Evolutionary conservation across 2,888 invertebrate genomes (phyloP).

Genomic region (Scaptomyza caliginosa): DNA sequence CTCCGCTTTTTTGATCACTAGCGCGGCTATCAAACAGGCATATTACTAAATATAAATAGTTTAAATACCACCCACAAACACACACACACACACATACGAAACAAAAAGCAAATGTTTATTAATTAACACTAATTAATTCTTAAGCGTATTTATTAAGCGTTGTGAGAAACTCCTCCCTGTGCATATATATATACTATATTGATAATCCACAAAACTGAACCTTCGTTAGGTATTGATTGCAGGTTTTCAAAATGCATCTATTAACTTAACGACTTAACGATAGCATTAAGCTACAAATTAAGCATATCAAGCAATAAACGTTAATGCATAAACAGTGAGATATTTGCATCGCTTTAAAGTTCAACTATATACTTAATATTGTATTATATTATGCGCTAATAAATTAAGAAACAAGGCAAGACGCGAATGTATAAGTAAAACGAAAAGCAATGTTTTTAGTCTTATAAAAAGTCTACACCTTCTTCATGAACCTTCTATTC

Average conservation of each 20-base stretch:
- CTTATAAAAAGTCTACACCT: background rate
- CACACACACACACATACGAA: no score
- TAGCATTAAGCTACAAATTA: slow-evolving; percentile 49
- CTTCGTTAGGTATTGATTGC: slow-evolving; percentile 23
- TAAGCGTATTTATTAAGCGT: slow-evolving; percentile 41
- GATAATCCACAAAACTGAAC: slow-evolving; percentile 16
- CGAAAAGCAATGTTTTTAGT: background rate
- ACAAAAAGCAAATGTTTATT: slow-evolving; percentile 13
- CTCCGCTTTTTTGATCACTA: slow-evolving; percentile 83
- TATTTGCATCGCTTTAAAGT: slow-evolving; percentile 30
- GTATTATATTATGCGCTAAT: slow-evolving; percentile 38
- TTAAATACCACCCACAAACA: background rate
- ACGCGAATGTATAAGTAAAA: slow-evolving; percentile 1
- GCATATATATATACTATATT: slow-evolving; percentile 21
- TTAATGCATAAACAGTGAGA: slow-evolving; percentile 12
- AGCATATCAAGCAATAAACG: slow-evolving; percentile 47
- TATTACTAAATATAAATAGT: slow-evolving; percentile 64
- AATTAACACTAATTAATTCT: slow-evolving; percentile 13
- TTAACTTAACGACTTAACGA: slow-evolving; percentile 25
- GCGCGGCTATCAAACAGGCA: slow-evolving; percentile 84
- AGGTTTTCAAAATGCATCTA: slow-evolving; percentile 31
- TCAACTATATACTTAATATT: slow-evolving; percentile 27
- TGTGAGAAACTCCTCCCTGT: slow-evolving; percentile 55
- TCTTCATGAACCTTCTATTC: background rate
- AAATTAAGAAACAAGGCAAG: slow-evolving; percentile 38